phyloP scores from a whole-genome alignment of 1,140 invertebrate species.

The Luehdorfia chinensis region DNA sequence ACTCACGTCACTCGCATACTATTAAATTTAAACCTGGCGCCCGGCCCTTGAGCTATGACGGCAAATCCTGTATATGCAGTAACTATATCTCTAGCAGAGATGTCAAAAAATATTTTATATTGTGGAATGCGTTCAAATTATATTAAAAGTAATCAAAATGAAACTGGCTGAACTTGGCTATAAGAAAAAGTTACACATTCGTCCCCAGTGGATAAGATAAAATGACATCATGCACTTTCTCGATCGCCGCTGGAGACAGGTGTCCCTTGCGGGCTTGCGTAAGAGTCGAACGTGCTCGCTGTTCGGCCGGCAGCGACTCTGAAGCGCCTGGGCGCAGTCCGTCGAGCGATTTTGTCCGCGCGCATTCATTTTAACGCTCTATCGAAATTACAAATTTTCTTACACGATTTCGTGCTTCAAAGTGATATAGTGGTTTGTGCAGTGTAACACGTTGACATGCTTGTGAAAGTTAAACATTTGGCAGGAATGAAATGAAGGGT shows the following conservation, averaged over 20 bases:
- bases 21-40: no score
- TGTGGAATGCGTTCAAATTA: no score
- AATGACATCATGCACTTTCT: slow-evolving; percentile 52
- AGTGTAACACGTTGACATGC: slow-evolving; percentile 28
- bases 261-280: slow-evolving; percentile 42
- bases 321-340: slow-evolving; percentile 24
- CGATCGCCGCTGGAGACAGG: slow-evolving; percentile 34
- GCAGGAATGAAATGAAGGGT: slow-evolving; percentile 64
- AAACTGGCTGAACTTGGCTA: no score
- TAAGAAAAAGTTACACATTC: no score
- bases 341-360: slow-evolving; percentile 28
- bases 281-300: no score
- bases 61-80: no score
- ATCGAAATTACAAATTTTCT: no score
- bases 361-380: slow-evolving; percentile 18
- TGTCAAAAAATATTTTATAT: no score
- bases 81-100: no score
- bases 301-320: slow-evolving; percentile 18
- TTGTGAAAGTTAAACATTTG: slow-evolving; percentile 6
- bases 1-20: no score
- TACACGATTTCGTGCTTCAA: neutral
- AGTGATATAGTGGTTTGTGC: slow-evolving; percentile 22
- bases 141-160: no score
- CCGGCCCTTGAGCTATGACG: no score
- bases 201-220: slow-evolving; percentile 19